Evolutionary conservation across 2,113 vertebrate genomes (phyloP), one percentile per base, ranked within the genome.

Genomic region (Tricholaema leucomelas): DNA sequence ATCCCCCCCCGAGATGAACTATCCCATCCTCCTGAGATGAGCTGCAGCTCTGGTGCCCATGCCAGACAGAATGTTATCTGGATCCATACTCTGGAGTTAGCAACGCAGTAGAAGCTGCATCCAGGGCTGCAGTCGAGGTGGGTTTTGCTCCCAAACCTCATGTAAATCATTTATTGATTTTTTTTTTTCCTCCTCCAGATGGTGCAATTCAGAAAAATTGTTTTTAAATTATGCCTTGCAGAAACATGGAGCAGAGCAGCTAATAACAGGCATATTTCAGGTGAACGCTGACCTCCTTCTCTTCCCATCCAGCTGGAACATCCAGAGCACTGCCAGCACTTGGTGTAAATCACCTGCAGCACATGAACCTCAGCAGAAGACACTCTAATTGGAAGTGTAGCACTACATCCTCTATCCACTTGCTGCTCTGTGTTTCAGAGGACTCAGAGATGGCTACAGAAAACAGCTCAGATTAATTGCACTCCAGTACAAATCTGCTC

Each of bases 171-270:
- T 33, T 67, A 94, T 91, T 5, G 14, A 95, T 90, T 96, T 94
- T 87, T 86, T 94, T 75, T 94, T 77, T 89, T 77, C 83, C 71
- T 75, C 81, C 87, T 97, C 92, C 93, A 96, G 90, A 94, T 85
- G 95, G 79, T 94, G 82, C 90, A 95, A 89, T 95, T 97, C 90
- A 92, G 91, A 90, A 50, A 91, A 96, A 96, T 60, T 82, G 58
- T 81, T 95, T 97, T 95, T 84, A 97, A 96, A 96, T 84, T 73
- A 87, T 54, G 91, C 89, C 91, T 95, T 84, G 69, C 91, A 93
- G 88, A 81, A 69, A 71, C 55, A 61, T 42, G 4, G n/a, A 84
- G 80, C 92, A 76, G 91, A 82, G 20, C 93, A 90, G 96, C 81
- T 95, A 94, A 79, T 73, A 87, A 67, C 77, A 17, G 81, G 80